Base-by-base conservation (phyloP, 1,140 invertebrate genomes). In the Sitobion miscanthi region DNA sequence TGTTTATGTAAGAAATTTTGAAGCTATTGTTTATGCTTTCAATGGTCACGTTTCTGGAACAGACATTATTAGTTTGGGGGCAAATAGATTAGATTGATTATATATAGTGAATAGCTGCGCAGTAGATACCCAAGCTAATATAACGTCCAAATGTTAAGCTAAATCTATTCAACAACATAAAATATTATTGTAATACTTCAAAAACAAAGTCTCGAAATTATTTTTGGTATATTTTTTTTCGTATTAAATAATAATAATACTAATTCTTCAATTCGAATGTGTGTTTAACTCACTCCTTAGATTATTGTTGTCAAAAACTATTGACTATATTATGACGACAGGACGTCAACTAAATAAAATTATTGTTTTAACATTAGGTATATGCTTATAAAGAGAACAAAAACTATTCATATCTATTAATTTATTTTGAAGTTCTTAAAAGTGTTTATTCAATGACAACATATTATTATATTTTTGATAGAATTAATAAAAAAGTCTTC, bases 41-140 rank as follows among this genome's bases (percentile, higher is more conserved):
- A 85, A 85, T 42, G 38, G 38, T 25, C 38, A 85, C 23, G 38
- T 85, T 42, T 42, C 83, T 85, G 42, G 23, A 42, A 85, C 38
- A 85, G 38, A 85, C 38, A 42, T 85, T 85, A 85, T 85, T 85
- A 85, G 62, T 77, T 77, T 17, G 17, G n/a, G n/a, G n/a, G 62
- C n/a, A n/a, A 77, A 77, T 77, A 77, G 30, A 77, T 77, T 77
- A 77, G 62, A 77, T 77, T 77, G 62, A 77, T 77, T 77, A 77
- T n/a, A n/a, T 14, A 49, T 14, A 42, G 9, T 69, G 30, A 0
- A n/a, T n/a, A 14, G 62, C 62, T 69, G 30, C n/a, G 62, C 62
- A 77, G n/a, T 77, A 77, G 8, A 3, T 62, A 62, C 30, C 49
- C 49, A 77, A 77, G n/a, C n/a, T 77, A 54, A 21, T 54, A 77